Conservation (phyloP, 2,888 invertebrate species). For the Apamea epomidion region DNA sequence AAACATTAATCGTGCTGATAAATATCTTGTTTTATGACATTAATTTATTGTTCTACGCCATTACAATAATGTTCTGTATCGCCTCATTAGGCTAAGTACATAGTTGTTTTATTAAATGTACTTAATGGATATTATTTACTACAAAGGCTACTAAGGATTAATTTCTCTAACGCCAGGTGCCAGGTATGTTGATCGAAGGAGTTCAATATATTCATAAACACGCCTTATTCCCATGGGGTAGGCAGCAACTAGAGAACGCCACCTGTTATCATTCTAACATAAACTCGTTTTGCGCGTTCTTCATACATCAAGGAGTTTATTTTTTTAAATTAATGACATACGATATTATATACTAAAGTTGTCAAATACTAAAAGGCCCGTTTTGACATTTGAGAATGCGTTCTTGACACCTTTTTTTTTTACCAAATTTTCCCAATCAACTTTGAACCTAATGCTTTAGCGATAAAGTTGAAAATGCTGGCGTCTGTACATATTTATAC, state of each 20-base stretch:
- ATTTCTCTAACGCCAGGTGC: not conserved
- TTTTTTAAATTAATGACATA: not conserved
- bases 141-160: not conserved
- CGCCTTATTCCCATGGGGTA: not conserved
- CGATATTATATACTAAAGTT: no score
- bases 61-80: constrained; percentile 23
- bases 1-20: constrained; percentile 61
- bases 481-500: no score
- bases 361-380: not conserved
- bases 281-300: not conserved
- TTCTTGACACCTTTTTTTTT: no score
- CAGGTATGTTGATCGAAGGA: not conserved
- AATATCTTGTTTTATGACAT: constrained; percentile 49
- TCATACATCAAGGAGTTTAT: no score
- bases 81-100: constrained; percentile 6
- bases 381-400: no score
- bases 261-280: not conserved
- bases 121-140: not conserved
- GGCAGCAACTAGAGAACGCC: not conserved
- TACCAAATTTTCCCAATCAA: no score
- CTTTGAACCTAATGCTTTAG: no score
- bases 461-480: no score
- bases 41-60: constrained; percentile 50
- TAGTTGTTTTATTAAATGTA: constrained; percentile 10
- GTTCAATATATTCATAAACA: not conserved